A percentile compares a stretch with the other conserved stretches of the same genome.
Evolutionary conservation across 2,113 vertebrate genomes (phyloP).

Genomic region (Eudyptes chrysolophus): DNA sequence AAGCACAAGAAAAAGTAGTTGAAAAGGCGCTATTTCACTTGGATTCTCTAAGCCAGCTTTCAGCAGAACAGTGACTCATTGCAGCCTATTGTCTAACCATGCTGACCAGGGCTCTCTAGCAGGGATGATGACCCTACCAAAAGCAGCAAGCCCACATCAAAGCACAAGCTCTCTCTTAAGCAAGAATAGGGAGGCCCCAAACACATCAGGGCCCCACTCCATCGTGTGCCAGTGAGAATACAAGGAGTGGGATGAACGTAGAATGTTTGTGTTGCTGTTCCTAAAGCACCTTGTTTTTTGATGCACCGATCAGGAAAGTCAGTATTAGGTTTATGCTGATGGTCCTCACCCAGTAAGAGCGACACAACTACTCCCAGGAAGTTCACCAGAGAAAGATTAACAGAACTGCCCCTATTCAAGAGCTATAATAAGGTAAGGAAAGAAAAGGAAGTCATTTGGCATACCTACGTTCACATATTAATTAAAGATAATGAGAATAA

Average conservation of each 20-base stretch:
- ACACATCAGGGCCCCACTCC: not conserved
- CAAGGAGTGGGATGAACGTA: not conserved
- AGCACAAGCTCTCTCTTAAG: not conserved
- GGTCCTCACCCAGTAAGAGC: not conserved
- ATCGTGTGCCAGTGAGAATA: not conserved
- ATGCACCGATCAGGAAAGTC: not conserved
- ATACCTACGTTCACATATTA: not conserved
- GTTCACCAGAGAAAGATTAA: not conserved
- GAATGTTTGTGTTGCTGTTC: not conserved
- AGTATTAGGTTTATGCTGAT: not conserved
- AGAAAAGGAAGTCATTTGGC: slow-evolving; percentile 4
- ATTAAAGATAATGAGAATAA: slow-evolving; percentile 47
- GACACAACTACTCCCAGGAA: not conserved
- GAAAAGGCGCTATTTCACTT: not conserved
- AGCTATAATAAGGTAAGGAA: not conserved
- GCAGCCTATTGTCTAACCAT: accelerated
- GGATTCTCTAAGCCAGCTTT: not conserved
- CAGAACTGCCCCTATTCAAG: not conserved
- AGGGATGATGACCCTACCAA: not conserved
- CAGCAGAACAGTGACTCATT: not conserved
- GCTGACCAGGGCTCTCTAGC: not conserved
- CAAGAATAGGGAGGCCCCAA: not conserved
- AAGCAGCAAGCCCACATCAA: not conserved
- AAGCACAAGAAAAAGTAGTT: not conserved
- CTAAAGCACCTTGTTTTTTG: not conserved